Evolutionary conservation across 1,140 invertebrate genomes (phyloP).

Genomic region (Asbolus verrucosus): DNA sequence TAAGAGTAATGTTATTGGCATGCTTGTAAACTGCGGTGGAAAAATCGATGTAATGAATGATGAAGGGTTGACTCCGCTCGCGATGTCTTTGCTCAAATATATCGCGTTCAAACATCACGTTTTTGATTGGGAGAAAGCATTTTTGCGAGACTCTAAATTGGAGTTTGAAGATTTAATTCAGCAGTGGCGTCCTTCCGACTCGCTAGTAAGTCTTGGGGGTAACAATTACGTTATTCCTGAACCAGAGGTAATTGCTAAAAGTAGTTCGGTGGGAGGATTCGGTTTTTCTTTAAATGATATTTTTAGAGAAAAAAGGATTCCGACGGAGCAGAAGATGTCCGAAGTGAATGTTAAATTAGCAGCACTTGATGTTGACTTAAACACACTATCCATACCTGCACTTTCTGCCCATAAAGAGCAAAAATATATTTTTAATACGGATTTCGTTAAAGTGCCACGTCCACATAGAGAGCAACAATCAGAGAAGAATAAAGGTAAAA

Average conservation of each 20-base stretch:
- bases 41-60: constrained; percentile 67
- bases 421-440: constrained; percentile 40
- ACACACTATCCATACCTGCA: neutral
- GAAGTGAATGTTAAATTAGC: too few species aligned
- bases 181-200: constrained; percentile 55
- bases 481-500: neutral
- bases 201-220: constrained; percentile 41
- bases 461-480: too few species aligned
- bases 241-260: neutral
- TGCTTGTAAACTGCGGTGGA: constrained; percentile 66
- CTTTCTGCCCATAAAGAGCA: neutral
- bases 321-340: neutral
- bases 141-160: constrained; percentile 58
- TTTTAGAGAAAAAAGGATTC: too few species aligned
- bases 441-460: constrained; percentile 12
- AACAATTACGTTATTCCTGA: neutral
- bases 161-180: constrained; percentile 57
- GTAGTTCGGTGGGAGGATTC: too few species aligned
- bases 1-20: constrained; percentile 54
- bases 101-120: constrained; percentile 62
- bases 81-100: constrained; percentile 64
- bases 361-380: too few species aligned
- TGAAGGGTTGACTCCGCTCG: constrained; percentile 67
- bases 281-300: too few species aligned
- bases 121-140: constrained; percentile 61